A percentile compares a stretch with the other conserved stretches of the same genome.
Evolutionary conservation across 1,140 invertebrate species (phyloP).

Genomic region (Apis florea): DNA sequence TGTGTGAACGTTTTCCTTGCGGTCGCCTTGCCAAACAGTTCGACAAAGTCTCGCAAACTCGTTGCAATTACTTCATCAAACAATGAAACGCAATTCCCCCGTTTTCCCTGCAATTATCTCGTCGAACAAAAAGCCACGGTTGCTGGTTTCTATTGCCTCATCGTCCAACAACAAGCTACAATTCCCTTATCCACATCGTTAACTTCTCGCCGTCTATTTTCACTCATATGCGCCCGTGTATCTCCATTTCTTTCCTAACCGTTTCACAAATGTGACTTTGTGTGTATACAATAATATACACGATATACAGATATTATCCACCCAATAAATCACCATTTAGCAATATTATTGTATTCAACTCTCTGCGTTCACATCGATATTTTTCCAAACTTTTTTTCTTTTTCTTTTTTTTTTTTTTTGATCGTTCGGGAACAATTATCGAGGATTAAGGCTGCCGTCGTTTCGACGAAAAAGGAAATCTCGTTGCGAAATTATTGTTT

Average conservation of each 20-base stretch:
- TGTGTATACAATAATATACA: too few species aligned
- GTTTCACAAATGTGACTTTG: neutral
- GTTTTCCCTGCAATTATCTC: slow-evolving; percentile 27
- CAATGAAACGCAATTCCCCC: slow-evolving; percentile 24
- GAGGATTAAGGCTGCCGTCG: too few species aligned
- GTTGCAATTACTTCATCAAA: slow-evolving; percentile 28
- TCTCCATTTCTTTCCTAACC: neutral
- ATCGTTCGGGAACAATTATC: too few species aligned
- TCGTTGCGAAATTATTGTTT: too few species aligned
- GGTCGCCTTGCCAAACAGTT: slow-evolving; percentile 5
- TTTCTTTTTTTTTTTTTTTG: neutral
- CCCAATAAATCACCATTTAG: neutral
- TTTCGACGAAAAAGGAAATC: too few species aligned
- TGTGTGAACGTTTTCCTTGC: neutral
- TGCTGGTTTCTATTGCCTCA: slow-evolving; percentile 15
- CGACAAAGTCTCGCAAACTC: slow-evolving; percentile 14
- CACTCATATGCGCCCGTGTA: neutral
- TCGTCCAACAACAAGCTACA: slow-evolving; percentile 3
- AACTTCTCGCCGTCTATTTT: slow-evolving; percentile 3
- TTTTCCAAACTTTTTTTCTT: neutral
- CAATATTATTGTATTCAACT: neutral
- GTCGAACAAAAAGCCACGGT: slow-evolving; percentile 10
- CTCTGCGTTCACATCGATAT: neutral
- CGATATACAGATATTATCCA: neutral
- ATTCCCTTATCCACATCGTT: slow-evolving; percentile 15